These are phyloP conservation scores for Chrysolina haemoptera DNA, from an alignment of 2,888 invertebrate species.

Conservation along the genomic window DNA sequence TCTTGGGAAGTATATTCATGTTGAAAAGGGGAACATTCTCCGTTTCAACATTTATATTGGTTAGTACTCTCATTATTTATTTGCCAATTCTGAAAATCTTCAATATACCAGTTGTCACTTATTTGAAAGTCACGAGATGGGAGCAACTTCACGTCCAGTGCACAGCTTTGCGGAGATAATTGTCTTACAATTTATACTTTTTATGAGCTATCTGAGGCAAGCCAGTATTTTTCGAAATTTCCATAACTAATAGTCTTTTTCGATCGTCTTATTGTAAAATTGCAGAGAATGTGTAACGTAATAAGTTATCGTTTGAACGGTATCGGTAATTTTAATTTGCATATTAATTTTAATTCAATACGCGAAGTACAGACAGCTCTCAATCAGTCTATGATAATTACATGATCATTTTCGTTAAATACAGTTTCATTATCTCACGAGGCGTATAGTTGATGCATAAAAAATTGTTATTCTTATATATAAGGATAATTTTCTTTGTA, in stretches of 20 bases:
- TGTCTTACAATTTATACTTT: neutral
- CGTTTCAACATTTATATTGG: too few species aligned
- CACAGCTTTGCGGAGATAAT: too few species aligned
- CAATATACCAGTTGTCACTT: too few species aligned
- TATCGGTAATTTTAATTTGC: slow-evolving; percentile 23
- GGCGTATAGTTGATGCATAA: too few species aligned
- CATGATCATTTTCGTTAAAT: neutral
- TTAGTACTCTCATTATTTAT: too few species aligned
- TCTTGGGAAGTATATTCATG: too few species aligned
- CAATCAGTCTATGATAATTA: slow-evolving; percentile 7
- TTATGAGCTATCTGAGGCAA: neutral
- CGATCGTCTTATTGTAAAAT: slow-evolving; percentile 14
- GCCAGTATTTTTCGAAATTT: neutral
- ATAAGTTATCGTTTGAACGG: slow-evolving; percentile 23
- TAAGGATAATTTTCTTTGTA: too few species aligned
- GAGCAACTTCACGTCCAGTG: too few species aligned
- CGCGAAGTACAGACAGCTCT: neutral
- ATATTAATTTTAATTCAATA: slow-evolving; percentile 24
- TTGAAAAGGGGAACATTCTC: too few species aligned
- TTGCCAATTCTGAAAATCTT: too few species aligned
- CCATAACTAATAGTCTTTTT: slow-evolving; percentile 6
- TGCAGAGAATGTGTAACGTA: slow-evolving; percentile 18
- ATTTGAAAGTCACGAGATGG: too few species aligned
- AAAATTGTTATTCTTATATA: too few species aligned
- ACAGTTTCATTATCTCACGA: neutral